These are phyloP conservation scores for Procambarus clarkii DNA, from an alignment of 1,140 invertebrate species.

Conservation along the genomic window DNA sequence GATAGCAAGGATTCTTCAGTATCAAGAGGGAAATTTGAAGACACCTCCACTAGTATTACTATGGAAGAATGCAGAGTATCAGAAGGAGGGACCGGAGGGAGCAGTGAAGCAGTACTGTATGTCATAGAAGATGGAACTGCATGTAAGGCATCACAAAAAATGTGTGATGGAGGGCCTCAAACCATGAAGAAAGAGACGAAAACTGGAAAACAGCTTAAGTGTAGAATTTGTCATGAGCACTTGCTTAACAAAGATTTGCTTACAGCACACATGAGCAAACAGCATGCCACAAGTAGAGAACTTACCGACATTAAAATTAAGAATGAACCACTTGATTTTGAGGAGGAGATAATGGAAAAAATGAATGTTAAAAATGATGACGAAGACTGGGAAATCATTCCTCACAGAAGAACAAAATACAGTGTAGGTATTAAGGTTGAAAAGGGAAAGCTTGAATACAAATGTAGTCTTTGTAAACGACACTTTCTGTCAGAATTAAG, in stretches of 20 bases:
- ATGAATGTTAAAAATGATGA: not conserved
- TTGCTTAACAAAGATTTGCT: slow-evolving; percentile 7
- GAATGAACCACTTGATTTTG: slow-evolving; percentile 34
- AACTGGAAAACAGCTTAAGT: not conserved
- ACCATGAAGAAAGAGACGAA: not conserved
- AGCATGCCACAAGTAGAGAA: not conserved
- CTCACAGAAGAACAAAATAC: slow-evolving; percentile 18
- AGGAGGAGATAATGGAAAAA: not conserved
- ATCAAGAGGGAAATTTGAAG: not conserved
- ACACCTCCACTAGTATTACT: slow-evolving; percentile 33
- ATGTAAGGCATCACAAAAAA: not conserved
- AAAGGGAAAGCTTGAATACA: slow-evolving; percentile 51
- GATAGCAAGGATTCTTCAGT: slow-evolving; percentile 4
- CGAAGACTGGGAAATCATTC: slow-evolving; percentile 55
- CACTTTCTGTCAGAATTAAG: slow-evolving; percentile 54
- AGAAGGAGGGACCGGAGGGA: slow-evolving; percentile 1
- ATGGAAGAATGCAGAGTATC: slow-evolving; percentile 39
- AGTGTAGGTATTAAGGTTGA: slow-evolving; percentile 5
- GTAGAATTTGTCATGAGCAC: slow-evolving; percentile 23
- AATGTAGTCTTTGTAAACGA: slow-evolving; percentile 45
- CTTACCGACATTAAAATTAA: slow-evolving; percentile 23
- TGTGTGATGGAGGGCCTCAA: not conserved
- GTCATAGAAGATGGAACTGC: slow-evolving; percentile 50
- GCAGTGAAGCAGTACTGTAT: slow-evolving; percentile 51
- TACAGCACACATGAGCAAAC: not conserved